phyloP scores from a whole-genome alignment of 2,888 invertebrate species.

The Sarcophaga carnaria region DNA sequence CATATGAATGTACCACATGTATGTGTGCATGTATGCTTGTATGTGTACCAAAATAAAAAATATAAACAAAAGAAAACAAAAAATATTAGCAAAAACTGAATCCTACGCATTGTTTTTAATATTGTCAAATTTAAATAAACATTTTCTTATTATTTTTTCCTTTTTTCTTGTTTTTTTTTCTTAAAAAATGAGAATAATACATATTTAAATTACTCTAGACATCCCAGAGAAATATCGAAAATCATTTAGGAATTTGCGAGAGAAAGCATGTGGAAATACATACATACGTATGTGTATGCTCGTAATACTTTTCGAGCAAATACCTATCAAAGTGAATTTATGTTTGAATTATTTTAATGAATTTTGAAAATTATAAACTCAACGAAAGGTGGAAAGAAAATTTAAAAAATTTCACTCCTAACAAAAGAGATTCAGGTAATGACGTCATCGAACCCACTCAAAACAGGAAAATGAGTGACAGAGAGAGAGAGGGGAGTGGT shows the following conservation, averaged over 20 bases:
- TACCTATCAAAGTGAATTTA: background rate
- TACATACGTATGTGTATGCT: background rate
- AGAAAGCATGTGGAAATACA: background rate
- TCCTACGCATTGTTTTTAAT: background rate
- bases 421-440: background rate
- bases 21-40: background rate
- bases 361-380: too few relatives aligned
- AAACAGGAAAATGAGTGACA: background rate
- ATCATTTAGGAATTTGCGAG: background rate
- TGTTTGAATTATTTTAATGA: too few relatives aligned
- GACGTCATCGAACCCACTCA: background rate
- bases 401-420: background rate
- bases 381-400: background rate
- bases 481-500: background rate
- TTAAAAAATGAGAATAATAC: background rate
- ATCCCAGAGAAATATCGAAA: background rate
- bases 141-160: background rate
- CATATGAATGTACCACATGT: background rate
- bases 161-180: background rate
- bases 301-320: background rate
- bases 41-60: background rate
- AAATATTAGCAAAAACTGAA: background rate
- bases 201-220: background rate
- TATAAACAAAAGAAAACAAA: background rate
- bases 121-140: background rate